Evolutionary conservation across 2,888 invertebrate species (phyloP).

Genomic region (Chelonus formosanus): DNA sequence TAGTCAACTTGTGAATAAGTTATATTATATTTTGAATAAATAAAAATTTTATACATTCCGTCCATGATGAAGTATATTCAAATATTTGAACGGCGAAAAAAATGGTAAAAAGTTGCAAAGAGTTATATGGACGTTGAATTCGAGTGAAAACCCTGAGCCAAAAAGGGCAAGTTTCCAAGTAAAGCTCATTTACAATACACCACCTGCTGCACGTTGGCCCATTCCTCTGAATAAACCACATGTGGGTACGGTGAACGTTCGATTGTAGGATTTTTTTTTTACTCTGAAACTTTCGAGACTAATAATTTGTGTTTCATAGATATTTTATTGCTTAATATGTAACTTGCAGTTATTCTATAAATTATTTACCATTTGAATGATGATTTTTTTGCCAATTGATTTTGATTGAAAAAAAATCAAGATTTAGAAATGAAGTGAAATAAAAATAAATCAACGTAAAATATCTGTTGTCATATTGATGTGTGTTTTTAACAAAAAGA

Average conservation of each 20-base stretch:
- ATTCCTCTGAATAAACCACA: conserved; percentile 32
- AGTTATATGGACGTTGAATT: conserved; percentile 7
- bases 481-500: too few relatives aligned
- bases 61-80: neutral
- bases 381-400: too few relatives aligned
- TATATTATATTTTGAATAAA: neutral
- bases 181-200: conserved; percentile 44
- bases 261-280: conserved; percentile 1
- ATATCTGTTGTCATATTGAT: too few relatives aligned
- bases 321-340: conserved; percentile 9
- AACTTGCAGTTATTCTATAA: neutral
- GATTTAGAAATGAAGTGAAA: too few relatives aligned
- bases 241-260: conserved; percentile 24
- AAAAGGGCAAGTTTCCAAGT: conserved; percentile 45
- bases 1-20: too few relatives aligned
- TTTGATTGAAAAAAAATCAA: too few relatives aligned
- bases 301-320: conserved; percentile 5
- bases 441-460: too few relatives aligned
- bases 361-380: too few relatives aligned
- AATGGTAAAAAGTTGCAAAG: conserved; percentile 26
- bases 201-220: conserved; percentile 50
- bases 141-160: conserved; percentile 28
- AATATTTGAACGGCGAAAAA: neutral
- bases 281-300: neutral
- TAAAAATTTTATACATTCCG: neutral